Conservation (phyloP, 2,888 invertebrate genomes). For the Petrophora chlorosata region DNA sequence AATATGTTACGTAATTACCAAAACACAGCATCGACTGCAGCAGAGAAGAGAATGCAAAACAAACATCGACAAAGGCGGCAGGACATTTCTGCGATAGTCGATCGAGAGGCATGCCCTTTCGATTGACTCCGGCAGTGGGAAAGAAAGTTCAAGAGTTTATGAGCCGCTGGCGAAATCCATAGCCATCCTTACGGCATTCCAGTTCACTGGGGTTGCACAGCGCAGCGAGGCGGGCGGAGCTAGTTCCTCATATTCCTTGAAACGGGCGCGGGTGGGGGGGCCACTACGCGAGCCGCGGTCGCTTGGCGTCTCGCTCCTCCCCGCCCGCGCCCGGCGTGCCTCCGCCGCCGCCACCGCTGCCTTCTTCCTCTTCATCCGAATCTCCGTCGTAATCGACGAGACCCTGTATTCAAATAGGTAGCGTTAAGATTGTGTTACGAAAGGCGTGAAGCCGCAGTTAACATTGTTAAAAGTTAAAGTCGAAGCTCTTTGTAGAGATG, state of each 20-base stretch:
- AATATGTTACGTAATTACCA: neutral
- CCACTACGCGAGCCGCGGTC: constrained; percentile 91
- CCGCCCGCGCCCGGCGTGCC: constrained; percentile 76
- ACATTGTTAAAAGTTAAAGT: too few species aligned
- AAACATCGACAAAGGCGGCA: neutral
- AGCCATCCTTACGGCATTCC: constrained; percentile 35
- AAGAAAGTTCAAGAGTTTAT: constrained; percentile 16
- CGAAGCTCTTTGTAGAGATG: too few species aligned
- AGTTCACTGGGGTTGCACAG: constrained; percentile 59
- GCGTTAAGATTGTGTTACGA: neutral
- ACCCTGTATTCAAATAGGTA: constrained; percentile 84
- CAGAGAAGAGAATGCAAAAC: too few species aligned
- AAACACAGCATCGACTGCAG: too few species aligned
- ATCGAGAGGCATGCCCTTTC: too few species aligned
- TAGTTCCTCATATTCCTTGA: constrained; percentile 69
- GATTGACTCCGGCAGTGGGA: too few species aligned
- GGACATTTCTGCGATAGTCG: too few species aligned
- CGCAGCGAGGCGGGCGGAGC: constrained; percentile 53
- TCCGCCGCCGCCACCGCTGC: constrained; percentile 55
- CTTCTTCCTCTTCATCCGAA: constrained; percentile 96
- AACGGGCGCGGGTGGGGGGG: constrained; percentile 34
- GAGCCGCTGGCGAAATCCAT: constrained; percentile 13
- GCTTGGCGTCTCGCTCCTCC: constrained; percentile 86
- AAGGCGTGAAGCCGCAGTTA: neutral
- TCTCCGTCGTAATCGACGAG: constrained; percentile 99